Base-by-base conservation (phyloP, 2,797 vertebrate genomes). In the Eospalax fontanierii region DNA sequence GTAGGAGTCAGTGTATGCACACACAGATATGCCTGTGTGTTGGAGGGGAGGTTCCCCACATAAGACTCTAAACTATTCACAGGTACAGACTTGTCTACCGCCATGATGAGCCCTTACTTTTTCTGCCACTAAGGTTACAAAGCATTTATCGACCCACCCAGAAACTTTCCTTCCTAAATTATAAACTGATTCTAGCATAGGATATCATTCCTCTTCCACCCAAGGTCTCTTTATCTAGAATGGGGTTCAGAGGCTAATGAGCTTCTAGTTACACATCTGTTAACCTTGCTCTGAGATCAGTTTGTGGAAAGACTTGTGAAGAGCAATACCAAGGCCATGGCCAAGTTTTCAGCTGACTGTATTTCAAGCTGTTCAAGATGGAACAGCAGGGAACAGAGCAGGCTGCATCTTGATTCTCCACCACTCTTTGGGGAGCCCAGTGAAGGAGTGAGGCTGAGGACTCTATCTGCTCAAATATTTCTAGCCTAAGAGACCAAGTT, bases 1-100 rank as follows among this genome's bases (percentile, higher is more conserved):
- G 19, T 38, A 12, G 33, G 18, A 16, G 24, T 35, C 5, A 24
- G 7, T 2, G 21, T 22, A n/a, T 0, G 11, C 1, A 21, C 9
- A 35, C 11, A 40, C 6, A 14, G 19, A 26, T 38, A 26, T 33
- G 6, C 4, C 18, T 0, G 9, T 73, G 40, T 43, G 30, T 10
- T n/a, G n/a, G n/a, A n/a, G 2, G 10, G 33, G 61, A 2, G 6
- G 18, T 38, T 61, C 14, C 22, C 35, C 78, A 84, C 33, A 35
- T 63, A 78, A 65, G 54, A 18, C n/a, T 19, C 28, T 54, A 54
- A 54, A 76, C 33, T 15, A 22, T 22, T 59, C 76, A n/a, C 6
- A 14, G 50, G 38, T 50, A 65, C 21, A 28, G 19, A 4, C 10
- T n/a, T 9, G 40, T 28, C 68, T n/a, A 28, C 19, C 83, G 74